These are phyloP conservation scores for Troilus luridus DNA, from an alignment of 2,888 invertebrate genomes.

Conservation along the genomic window DNA sequence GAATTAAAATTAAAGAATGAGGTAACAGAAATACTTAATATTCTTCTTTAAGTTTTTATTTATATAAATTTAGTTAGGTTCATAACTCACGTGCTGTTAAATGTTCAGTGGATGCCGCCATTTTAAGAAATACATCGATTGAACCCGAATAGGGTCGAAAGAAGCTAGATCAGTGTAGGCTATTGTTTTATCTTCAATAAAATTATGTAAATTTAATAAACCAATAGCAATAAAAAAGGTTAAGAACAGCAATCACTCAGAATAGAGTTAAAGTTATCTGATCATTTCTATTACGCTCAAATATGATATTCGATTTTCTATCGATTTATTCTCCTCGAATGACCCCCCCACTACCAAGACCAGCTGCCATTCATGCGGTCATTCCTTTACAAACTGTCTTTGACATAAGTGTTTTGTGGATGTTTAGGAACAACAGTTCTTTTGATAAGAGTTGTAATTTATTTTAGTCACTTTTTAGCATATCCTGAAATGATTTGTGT, in stretches of 20 bases:
- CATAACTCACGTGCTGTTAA: conserved; percentile 59
- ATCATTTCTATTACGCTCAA: not conserved
- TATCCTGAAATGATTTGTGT: not conserved
- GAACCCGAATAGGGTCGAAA: not conserved
- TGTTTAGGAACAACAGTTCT: not conserved
- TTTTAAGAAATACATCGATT: conserved; percentile 50
- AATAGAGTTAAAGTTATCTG: not conserved
- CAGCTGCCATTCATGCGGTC: conserved; percentile 44
- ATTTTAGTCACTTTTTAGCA: not conserved
- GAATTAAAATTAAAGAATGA: not conserved
- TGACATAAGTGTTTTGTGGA: conserved; percentile 42
- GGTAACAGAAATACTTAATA: not conserved
- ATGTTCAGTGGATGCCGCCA: conserved; percentile 52
- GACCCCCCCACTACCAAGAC: conserved; percentile 2
- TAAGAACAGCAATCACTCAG: not conserved
- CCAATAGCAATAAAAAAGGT: not conserved
- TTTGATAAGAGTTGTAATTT: not conserved
- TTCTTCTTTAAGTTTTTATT: not conserved
- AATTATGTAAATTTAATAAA: not conserved
- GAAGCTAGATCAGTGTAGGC: not conserved
- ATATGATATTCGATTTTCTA: not conserved
- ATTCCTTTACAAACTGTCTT: not conserved
- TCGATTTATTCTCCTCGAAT: not conserved
- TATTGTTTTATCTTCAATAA: not conserved
- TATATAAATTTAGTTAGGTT: not conserved